Base-by-base conservation (phyloP, 2,888 invertebrate genomes). In the Lycophotia porphyrea region DNA sequence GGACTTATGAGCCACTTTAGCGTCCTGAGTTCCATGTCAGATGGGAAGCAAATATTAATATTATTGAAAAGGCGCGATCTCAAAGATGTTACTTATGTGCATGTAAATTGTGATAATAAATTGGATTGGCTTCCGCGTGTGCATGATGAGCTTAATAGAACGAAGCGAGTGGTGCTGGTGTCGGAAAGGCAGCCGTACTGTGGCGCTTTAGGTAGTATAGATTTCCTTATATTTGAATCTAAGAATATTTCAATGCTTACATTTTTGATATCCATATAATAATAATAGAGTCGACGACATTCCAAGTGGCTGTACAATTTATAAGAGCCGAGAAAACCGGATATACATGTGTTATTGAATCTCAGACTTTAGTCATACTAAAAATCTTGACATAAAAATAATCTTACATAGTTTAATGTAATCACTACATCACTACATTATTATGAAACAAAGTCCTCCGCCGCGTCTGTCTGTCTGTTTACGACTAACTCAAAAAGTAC, bases 151-250 rank as follows among this genome's bases (percentile, higher is more conserved):
- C 78, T 94, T 72, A 86, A 89, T 61, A 92, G 82, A 74, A 87
- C 90, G 42, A 88, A 89, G 77, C 88, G 86, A 52, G 88, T 93
- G 39, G 82, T 93, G 36, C 81, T 94, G 61, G 88, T 94, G 44
- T 93, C 93, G 5, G 92, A 93, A 66, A 90, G 82, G 71, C 92
- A 92, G 71, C 89, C 90, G 5, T 90, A 90, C 74, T 92, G 92
- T 78, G 94, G 93, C 21, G 87, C 92, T 66, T 81, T 91, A 81
- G 93, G 94, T 93, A 90, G 70, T 5, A n/a, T 58, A 21, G 0
- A 69, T 36, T 47, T 42, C 0, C 34, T 4, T 47, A 9, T n/a
- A 24, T 39, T 39, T 7, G 11, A 71, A 31, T 39, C 8, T 34
- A 24, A 49, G 15, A 52, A 9, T 52, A 24, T 52, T 52, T 52